Evolutionary conservation across 2,113 vertebrate species (phyloP), one percentile per base, ranked within the genome.

Genomic region (Bufo gargarizans): DNA sequence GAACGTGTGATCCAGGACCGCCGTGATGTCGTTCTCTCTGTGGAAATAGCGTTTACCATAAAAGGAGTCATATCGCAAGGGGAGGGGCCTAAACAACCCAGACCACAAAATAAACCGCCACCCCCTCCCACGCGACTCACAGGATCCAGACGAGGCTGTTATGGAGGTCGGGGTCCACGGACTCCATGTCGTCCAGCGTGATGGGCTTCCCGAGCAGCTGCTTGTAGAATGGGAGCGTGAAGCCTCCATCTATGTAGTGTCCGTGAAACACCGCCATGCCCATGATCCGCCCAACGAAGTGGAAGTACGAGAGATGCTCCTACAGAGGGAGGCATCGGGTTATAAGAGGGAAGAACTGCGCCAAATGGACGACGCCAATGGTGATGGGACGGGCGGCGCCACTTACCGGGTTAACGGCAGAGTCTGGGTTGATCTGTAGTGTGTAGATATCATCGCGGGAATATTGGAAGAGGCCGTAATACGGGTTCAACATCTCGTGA

Each of bases 91-190:
- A 14, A 12, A 50, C 19, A 55, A 58, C 78, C 56, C 56, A 12
- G 56, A 3, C 3, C 3, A 10, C 13, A n/a, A n/a, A n/a, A n/a
- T n/a, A n/a, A n/a, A 19, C 16, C 4, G 4, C 16, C 19, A 47
- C 3, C 1, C 61, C 45, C 43, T 6, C 59, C 43, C 19, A 61
- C 1, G 2, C 0, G 45, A 97, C 98, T 33, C 95, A 99, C 98
- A 99, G 96, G 91, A 99, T 99, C 98, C 98, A 99, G 86, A 99
- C 98, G 43, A 99, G 96, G 94, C 98, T 99, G 95, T 99, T 99
- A 91, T 99, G 98, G 90, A 99, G 97, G 93, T 99, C 98, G 4
- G 98, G 98, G 92, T 99, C 98, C 63, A 99, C 98, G 69, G 98
- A 95, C 92, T 99, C 98, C 98, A 99, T 99, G 93, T 99, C 98